These are phyloP conservation scores for Ceramica pisi DNA, from an alignment of 2,888 invertebrate genomes.

Conservation along the genomic window DNA sequence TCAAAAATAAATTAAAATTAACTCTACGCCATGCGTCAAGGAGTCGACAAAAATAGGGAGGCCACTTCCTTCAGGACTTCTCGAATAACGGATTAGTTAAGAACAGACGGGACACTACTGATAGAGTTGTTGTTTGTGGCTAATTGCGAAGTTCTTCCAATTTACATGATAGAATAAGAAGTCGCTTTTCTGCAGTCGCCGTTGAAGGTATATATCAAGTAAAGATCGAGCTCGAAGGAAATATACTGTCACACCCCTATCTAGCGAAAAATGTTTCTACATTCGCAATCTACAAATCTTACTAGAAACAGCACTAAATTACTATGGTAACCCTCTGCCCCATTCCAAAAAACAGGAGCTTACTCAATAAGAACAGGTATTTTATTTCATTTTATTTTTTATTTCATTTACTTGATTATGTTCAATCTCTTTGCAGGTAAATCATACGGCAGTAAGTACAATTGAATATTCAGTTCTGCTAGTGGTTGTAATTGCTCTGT, in stretches of 20 bases:
- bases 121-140: neutral
- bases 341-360: neutral
- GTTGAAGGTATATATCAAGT: constrained; percentile 2
- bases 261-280: neutral
- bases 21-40: constrained; percentile 76
- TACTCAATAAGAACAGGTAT: neutral
- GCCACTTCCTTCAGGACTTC: constrained; percentile 70
- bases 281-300: constrained; percentile 1
- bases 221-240: neutral
- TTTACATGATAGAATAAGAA: constrained; percentile 7
- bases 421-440: constrained; percentile 59
- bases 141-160: constrained; percentile 13
- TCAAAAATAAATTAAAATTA: constrained; percentile 87
- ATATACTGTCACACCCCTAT: neutral
- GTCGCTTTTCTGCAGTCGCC: neutral
- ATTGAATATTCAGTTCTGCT: constrained; percentile 55
- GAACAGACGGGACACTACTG: constrained; percentile 50
- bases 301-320: neutral
- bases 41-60: constrained; percentile 69
- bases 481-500: constrained; percentile 52
- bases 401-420: constrained; percentile 48
- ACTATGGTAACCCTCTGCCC: neutral
- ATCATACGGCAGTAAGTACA: constrained; percentile 60
- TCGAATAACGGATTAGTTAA: constrained; percentile 58
- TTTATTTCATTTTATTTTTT: neutral